phyloP scores from a whole-genome alignment of 2,113 vertebrate species.

The Oxygymnocypris stewartii region DNA sequence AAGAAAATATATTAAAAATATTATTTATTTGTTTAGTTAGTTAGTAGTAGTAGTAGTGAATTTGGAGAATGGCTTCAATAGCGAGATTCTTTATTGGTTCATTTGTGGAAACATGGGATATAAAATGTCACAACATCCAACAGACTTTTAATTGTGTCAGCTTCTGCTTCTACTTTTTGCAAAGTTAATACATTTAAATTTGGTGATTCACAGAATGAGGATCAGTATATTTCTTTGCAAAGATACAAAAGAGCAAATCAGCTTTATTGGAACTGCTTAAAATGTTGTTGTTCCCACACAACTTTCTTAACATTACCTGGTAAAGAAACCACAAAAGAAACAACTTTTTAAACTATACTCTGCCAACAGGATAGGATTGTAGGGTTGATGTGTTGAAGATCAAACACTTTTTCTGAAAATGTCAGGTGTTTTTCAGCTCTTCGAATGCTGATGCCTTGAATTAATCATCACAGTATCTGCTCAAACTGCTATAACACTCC shows the following conservation, averaged over 20 bases:
- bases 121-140: slow-evolving; percentile 13
- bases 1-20: too few relatives aligned
- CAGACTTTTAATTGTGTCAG: neutral
- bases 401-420: neutral
- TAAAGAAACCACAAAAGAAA: neutral
- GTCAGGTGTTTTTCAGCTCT: neutral
- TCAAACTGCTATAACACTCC: neutral
- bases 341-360: neutral
- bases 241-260: neutral
- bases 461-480: neutral
- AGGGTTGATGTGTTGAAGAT: neutral
- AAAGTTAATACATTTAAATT: neutral
- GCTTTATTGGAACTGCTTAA: neutral
- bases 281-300: neutral
- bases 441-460: neutral
- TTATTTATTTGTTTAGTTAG: too few relatives aligned
- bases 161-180: neutral
- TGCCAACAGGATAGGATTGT: neutral
- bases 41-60: neutral
- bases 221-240: neutral
- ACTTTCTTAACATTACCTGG: neutral
- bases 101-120: slow-evolving; percentile 27
- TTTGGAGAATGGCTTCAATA: neutral
- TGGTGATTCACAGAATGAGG: neutral
- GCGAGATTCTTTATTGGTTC: slow-evolving; percentile 10